Evolutionary conservation across 1,140 invertebrate species (phyloP).

Genomic region (Zaprionus vittiger): DNA sequence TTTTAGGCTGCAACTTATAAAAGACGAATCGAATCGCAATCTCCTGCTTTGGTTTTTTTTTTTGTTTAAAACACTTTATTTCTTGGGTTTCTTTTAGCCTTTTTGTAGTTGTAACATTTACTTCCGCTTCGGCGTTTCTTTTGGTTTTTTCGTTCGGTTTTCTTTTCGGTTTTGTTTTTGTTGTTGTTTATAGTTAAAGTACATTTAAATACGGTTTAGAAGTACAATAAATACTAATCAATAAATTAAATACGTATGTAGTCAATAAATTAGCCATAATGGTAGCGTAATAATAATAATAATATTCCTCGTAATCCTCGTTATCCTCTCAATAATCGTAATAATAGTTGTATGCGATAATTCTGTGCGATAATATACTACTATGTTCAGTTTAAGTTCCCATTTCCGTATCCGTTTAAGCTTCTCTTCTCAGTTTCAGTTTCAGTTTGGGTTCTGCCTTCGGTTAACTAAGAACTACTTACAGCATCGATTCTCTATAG

Average conservation of each 20-base stretch:
- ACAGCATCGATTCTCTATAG: slow-evolving; percentile 34
- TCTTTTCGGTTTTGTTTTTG: slow-evolving; percentile 42
- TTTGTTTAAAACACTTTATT: slow-evolving; percentile 83
- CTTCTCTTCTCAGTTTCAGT: neutral
- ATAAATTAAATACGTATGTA: slow-evolving; percentile 70
- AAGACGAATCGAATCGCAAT: slow-evolving; percentile 52
- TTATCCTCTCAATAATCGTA: slow-evolving; percentile 8
- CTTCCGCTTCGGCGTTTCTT: slow-evolving; percentile 37
- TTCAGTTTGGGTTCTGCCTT: slow-evolving; percentile 15
- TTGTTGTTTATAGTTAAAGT: slow-evolving; percentile 74
- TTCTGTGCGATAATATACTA: slow-evolving; percentile 59
- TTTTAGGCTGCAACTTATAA: slow-evolving; percentile 50
- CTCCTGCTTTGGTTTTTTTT: neutral
- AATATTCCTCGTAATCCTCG: slow-evolving; percentile 22
- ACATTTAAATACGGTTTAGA: slow-evolving; percentile 70
- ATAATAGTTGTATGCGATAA: slow-evolving; percentile 39
- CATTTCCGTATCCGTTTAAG: neutral
- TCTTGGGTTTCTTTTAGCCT: slow-evolving; percentile 70
- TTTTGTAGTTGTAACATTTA: slow-evolving; percentile 63
- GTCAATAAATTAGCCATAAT: slow-evolving; percentile 75
- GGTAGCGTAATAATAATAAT: slow-evolving; percentile 48
- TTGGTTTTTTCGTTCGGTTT: slow-evolving; percentile 29
- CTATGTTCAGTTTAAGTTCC: slow-evolving; percentile 69
- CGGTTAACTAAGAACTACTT: slow-evolving; percentile 52
- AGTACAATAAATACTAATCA: slow-evolving; percentile 81